Conservation (phyloP, 2,113 vertebrate species). For the Apodemus speciosus region DNA sequence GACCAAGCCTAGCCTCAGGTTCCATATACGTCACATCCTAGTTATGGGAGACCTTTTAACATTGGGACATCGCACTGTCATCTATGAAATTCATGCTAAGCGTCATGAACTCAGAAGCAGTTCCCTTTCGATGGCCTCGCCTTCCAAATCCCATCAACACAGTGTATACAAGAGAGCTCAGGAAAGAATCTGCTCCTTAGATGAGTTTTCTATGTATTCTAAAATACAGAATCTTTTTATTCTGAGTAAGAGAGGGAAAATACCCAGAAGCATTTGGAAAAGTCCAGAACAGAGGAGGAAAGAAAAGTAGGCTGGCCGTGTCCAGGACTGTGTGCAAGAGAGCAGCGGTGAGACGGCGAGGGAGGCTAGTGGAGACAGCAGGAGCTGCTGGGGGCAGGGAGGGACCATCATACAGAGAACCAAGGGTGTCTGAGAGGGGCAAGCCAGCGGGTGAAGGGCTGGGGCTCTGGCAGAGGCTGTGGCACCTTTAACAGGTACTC, state of each 20-base stretch:
- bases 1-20: neutral
- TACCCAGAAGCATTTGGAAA: neutral
- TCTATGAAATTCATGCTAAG: neutral
- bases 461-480: neutral
- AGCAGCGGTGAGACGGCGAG: neutral
- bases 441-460: neutral
- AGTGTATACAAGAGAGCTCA: neutral
- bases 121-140: neutral
- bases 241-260: neutral
- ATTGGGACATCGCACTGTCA: neutral
- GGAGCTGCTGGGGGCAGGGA: fast-evolving
- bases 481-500: neutral
- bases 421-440: neutral
- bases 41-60: neutral
- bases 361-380: neutral
- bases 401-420: neutral
- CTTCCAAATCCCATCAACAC: neutral
- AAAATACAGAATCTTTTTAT: neutral
- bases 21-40: neutral
- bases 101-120: neutral
- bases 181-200: neutral
- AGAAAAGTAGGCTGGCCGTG: neutral
- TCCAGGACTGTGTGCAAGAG: neutral
- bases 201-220: too few species aligned
- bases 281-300: neutral